phyloP scores from a whole-genome alignment of 2,888 invertebrate species.

The Harmothoe impar region DNA sequence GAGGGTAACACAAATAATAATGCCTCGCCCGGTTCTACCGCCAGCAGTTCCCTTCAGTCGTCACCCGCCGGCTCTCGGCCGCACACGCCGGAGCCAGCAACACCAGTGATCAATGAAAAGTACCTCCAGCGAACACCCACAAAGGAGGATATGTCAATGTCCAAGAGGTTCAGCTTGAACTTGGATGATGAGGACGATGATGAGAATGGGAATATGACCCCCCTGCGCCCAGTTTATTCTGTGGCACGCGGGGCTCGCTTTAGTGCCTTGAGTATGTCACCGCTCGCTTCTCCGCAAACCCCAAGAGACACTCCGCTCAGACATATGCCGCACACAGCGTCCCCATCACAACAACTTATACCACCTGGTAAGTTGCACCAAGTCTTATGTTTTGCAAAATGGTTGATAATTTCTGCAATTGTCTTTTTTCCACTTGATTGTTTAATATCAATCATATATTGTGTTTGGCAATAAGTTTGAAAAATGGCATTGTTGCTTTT shows the following conservation, averaged over 20 bases:
- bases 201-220: neutral
- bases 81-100: neutral
- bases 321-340: neutral
- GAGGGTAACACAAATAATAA: neutral
- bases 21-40: neutral
- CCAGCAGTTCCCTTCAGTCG: slow-evolving; percentile 7
- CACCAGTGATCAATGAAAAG: neutral
- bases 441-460: no score
- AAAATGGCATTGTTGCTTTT: no score
- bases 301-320: neutral
- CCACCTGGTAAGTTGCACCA: neutral
- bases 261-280: neutral
- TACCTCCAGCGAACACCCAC: slow-evolving; percentile 44
- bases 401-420: no score
- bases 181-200: slow-evolving; percentile 13
- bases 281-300: neutral
- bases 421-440: no score
- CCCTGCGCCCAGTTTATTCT: neutral
- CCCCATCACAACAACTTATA: neutral
- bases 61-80: slow-evolving; percentile 3
- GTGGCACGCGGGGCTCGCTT: neutral
- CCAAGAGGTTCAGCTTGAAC: slow-evolving; percentile 36
- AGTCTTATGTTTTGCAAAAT: no score
- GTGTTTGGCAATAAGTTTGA: no score
- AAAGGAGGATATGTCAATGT: slow-evolving; percentile 27